Base-by-base conservation (phyloP, 1,140 invertebrate genomes). In the Drosophila sturtevanti region DNA sequence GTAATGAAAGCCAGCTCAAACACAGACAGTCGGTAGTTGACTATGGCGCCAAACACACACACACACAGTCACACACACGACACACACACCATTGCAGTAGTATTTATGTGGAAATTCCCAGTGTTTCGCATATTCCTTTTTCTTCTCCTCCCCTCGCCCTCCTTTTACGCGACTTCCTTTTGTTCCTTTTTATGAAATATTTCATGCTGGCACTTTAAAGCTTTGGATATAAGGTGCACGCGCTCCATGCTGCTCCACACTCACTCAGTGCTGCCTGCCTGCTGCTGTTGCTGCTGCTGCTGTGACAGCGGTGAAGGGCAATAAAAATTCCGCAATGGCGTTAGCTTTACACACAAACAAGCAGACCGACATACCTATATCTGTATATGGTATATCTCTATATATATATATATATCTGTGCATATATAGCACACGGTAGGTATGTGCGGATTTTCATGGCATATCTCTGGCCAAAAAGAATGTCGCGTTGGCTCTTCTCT, bases 291-390 rank as follows among this genome's bases (percentile, higher is more conserved):
- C n/a, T n/a, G n/a, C n/a, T n/a, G n/a, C n/a, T n/a, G n/a, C 68
- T 58, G 65, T 87, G 82, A 74, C 81, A 74, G 63, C 64, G 81
- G 68, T 48, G 41, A 76, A 72, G 79, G 79, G 82, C 85, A 89
- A 87, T 87, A 87, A 87, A 87, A 87, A 87, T 87, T 87, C 82
- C 79, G 68, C 82, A 82, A 62, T 82, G 81, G 82, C 79, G 79
- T 77, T 79, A 68, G 79, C 84, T 73, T 68, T 82, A 63, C 74
- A 63, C 18, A 44, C 41, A 48, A 48, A 21, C 41, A 48, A 48
- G 16, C 41, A 18, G 16, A 48, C 41, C 16, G 11, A 48, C 41
- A 18, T 21, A 21, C 16, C 16, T 31, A 31, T 31, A 31, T 31
- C 27, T 31, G 27, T 31, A 31, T 31, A n/a, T n/a, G n/a, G n/a